These are phyloP conservation scores for Apamea anceps DNA, from an alignment of 2,888 invertebrate genomes.

Conservation along the genomic window DNA sequence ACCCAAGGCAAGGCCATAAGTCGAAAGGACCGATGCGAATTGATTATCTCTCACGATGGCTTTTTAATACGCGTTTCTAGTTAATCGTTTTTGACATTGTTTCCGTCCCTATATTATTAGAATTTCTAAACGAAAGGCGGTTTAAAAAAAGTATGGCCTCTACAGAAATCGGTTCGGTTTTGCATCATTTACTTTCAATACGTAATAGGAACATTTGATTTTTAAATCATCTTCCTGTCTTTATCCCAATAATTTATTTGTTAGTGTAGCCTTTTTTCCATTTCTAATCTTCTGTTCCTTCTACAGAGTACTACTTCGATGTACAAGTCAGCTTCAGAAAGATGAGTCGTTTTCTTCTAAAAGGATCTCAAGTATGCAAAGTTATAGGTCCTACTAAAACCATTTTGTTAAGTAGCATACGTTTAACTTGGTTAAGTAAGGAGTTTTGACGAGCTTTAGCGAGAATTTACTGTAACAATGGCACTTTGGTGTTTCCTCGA, in stretches of 20 bases:
- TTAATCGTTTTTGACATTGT: background rate
- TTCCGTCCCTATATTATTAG: background rate
- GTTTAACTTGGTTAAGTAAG: slow-evolving; percentile 48
- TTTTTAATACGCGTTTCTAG: slow-evolving; percentile 4
- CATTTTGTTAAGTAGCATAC: slow-evolving; percentile 40
- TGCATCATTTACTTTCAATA: background rate
- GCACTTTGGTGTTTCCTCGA: slow-evolving; percentile 31
- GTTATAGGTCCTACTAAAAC: slow-evolving; percentile 25
- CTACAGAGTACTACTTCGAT: background rate
- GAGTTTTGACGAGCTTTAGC: slow-evolving; percentile 50
- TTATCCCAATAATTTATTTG: background rate
- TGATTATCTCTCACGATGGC: slow-evolving; percentile 21
- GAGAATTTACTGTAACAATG: slow-evolving; percentile 35
- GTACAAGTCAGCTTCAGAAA: background rate
- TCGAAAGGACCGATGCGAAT: slow-evolving; percentile 19
- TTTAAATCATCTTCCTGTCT: background rate
- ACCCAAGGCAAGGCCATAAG: slow-evolving; percentile 29
- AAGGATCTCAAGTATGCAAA: slow-evolving; percentile 25
- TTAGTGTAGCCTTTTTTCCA: background rate
- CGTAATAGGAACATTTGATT: background rate
- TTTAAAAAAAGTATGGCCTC: background rate
- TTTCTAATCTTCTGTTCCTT: background rate
- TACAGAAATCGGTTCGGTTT: background rate
- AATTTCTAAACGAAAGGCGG: background rate
- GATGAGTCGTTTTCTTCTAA: slow-evolving; percentile 8